Evolutionary conservation across 1,140 invertebrate species (phyloP).

Genomic region (Drosophila mayri): DNA sequence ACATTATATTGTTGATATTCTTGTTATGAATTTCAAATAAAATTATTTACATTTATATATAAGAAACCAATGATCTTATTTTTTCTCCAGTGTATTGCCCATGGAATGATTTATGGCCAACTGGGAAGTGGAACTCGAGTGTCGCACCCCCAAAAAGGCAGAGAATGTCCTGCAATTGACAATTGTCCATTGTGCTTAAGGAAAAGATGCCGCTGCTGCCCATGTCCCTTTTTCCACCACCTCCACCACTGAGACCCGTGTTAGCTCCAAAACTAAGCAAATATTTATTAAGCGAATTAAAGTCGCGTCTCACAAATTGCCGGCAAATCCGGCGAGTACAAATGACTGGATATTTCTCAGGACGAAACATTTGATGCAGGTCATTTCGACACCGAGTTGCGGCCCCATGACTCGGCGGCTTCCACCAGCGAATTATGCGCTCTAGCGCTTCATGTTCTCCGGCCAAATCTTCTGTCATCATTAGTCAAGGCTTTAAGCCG

Average conservation of each 20-base stretch:
- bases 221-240: neutral
- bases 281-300: slow-evolving; percentile 82
- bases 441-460: slow-evolving; percentile 63
- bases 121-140: slow-evolving; percentile 56
- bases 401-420: slow-evolving; percentile 58
- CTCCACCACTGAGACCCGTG: slow-evolving; percentile 14
- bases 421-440: slow-evolving; percentile 70
- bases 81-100: slow-evolving; percentile 22
- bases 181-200: slow-evolving; percentile 58
- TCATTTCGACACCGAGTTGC: slow-evolving; percentile 39
- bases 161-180: slow-evolving; percentile 73
- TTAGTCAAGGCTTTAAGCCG: slow-evolving; percentile 77
- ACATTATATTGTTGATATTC: too few relatives aligned
- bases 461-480: slow-evolving; percentile 59
- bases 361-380: slow-evolving; percentile 51
- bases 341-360: slow-evolving; percentile 73
- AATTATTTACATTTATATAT: neutral
- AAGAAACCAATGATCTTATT: too few relatives aligned
- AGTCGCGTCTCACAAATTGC: slow-evolving; percentile 64
- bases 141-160: slow-evolving; percentile 38
- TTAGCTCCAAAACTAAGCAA: slow-evolving; percentile 54
- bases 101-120: slow-evolving; percentile 67
- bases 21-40: neutral
- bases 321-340: slow-evolving; percentile 70
- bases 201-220: slow-evolving; percentile 1